Evolutionary conservation across 2,797 vertebrate genomes (phyloP).

Genomic region (Prunella strophiata): DNA sequence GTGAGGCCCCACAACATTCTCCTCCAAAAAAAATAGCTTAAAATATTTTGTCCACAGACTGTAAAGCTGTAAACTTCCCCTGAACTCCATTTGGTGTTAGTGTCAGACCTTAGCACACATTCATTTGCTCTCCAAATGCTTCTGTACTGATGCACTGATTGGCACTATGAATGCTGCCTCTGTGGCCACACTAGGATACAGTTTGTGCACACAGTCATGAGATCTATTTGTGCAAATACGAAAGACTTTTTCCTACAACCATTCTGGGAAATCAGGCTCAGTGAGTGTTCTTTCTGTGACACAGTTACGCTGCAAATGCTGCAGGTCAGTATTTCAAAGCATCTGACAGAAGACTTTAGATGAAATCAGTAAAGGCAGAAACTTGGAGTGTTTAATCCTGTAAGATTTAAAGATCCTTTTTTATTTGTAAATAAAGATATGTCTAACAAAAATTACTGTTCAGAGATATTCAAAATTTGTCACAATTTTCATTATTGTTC

Average conservation of each 20-base stretch:
- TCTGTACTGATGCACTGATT: too few species aligned
- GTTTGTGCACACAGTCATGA: neutral
- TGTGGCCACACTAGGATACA: neutral
- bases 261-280: neutral
- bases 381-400: neutral
- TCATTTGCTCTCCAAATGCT: neutral
- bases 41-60: neutral
- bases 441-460: neutral
- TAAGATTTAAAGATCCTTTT: neutral
- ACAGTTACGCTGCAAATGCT: neutral
- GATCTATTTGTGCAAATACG: neutral
- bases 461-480: neutral
- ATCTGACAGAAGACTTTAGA: neutral
- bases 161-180: neutral
- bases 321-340: neutral
- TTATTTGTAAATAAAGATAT: neutral
- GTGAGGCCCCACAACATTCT: neutral
- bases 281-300: neutral
- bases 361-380: neutral
- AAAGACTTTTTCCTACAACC: neutral
- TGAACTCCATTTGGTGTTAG: neutral
- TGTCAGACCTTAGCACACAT: neutral
- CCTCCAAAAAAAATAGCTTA: neutral
- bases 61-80: neutral
- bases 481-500: neutral